Conservation (phyloP, 2,797 vertebrate genomes). For the Tragopan temminckii region DNA sequence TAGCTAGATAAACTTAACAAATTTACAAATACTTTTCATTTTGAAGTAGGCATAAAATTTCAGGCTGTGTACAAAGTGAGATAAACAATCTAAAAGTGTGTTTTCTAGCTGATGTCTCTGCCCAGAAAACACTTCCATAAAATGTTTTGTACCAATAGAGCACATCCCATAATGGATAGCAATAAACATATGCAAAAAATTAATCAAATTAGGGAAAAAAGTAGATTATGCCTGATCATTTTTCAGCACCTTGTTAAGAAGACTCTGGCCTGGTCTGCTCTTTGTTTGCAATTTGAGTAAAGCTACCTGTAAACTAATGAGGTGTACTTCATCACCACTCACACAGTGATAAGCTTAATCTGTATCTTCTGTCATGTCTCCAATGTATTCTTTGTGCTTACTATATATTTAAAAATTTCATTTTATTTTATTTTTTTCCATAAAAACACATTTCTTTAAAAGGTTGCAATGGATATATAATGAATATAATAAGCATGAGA, state of each 20-base stretch:
- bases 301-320: not conserved
- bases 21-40: not conserved
- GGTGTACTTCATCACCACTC: not conserved
- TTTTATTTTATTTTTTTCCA: not conserved
- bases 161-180: not conserved
- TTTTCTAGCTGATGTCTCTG: not conserved
- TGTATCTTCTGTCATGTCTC: not conserved
- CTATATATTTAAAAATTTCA: not conserved
- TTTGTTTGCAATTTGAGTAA: not conserved
- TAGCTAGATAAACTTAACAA: not conserved
- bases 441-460: not conserved
- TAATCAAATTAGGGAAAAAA: not conserved
- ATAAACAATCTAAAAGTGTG: not conserved
- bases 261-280: not conserved
- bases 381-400: not conserved
- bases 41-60: not conserved
- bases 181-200: not conserved
- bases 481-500: not conserved
- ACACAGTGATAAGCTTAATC: not conserved
- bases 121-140: too few relatives aligned
- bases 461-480: not conserved
- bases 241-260: not conserved
- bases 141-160: not conserved
- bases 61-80: not conserved
- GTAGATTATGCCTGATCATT: not conserved